Base-by-base conservation (phyloP, 2,888 invertebrate genomes). In the Acrobasis repandana region DNA sequence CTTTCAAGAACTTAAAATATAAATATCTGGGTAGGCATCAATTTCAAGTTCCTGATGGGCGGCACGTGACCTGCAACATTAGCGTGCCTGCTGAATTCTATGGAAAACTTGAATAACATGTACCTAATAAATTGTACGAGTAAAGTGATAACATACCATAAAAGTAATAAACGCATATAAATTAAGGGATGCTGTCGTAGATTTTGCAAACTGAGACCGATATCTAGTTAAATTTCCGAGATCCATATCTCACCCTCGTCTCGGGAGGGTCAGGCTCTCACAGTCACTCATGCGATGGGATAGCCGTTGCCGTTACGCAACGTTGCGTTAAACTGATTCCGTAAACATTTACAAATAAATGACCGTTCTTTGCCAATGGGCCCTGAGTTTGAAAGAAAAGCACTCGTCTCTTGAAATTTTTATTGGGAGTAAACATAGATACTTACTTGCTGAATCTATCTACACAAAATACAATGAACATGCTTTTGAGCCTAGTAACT, bases 231-330 rank as follows among this genome's bases (percentile, higher is more conserved):
- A 57, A 58, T 58, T 58, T 58, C 47, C 48, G 65, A 66, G 76
- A 76, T 76, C 70, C 72, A 71, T 74, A 74, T 77, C 74, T 67
- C 61, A 71, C 72, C 74, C 72, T 75, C 66, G 69, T 76, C 70
- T 71, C 64, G 61, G 15, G 61, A 67, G 72, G 74, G 67, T 66
- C 67, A 67, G 43, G 56, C 65, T 61, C 59, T 60, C 60, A 63
- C 61, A 58, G 58, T 61, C 52, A 62, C 64, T 59, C 66, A 63
- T 58, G 61, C 63, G 66, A 67, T 65, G 69, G 65, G 60, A 61
- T 62, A 65, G 64, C 33, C 60, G 71, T 66, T 72, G 64, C 33
- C 60, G 71, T 66, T 72, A 65, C 68, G 70, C 63, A 66, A 65
- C 64, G 64, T 51, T 60, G 61, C 60, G 52, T 61, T 61, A 56